Evolutionary conservation across 2,113 vertebrate genomes (phyloP), one percentile per base, ranked within the genome.

Genomic region (Entomyzon cyanotis): DNA sequence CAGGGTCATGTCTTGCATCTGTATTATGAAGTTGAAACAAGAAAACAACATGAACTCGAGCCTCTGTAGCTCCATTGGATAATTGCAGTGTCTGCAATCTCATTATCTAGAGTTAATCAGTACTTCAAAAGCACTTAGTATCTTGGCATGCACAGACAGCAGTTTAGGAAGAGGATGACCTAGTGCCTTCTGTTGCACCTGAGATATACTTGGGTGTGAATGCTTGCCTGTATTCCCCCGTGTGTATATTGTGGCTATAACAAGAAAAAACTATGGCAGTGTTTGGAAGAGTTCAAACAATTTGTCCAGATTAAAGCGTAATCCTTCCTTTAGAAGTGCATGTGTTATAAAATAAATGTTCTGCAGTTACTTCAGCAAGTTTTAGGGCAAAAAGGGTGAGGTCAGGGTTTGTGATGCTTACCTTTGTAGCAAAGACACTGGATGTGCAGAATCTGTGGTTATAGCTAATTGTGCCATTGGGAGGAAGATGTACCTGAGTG

Each of bases 21-120:
- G 21, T 84, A 16, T 84, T 87, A 22, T 11, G 24, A 91, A 69
- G 9, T 12, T 87, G 78, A 71, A 87, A 50, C 1, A 6, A 75
- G 56, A 84, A 77, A 92, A n/a, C 58, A 75, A 39, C 4, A 8
- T 50, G 68, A 77, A 33, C 59, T 79, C 7, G 10, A 76, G 70
- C 46, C 33, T 37, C 9, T 70, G 63, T 59, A 60, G 31, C 59
- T 74, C 59, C 71, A 37, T 42, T 59, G 60, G 63, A 20, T 91
- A 88, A 93, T 5, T 71, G 59, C 59, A 77, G 42, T 80, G 81
- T 69, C 58, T 90, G 35, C 76, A 91, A 80, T 93, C 90, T 88
- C 75, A 44, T 95, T 94, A 85, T 74, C 67, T 77, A 39, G 49
- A 79, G 65, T 82, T 91, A 90, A 77, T 68, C 50, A 87, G 78